Evolutionary conservation across 92 coral and sea anemone genomes (phyloP).

Genomic region (Phenganax stokvisi): DNA sequence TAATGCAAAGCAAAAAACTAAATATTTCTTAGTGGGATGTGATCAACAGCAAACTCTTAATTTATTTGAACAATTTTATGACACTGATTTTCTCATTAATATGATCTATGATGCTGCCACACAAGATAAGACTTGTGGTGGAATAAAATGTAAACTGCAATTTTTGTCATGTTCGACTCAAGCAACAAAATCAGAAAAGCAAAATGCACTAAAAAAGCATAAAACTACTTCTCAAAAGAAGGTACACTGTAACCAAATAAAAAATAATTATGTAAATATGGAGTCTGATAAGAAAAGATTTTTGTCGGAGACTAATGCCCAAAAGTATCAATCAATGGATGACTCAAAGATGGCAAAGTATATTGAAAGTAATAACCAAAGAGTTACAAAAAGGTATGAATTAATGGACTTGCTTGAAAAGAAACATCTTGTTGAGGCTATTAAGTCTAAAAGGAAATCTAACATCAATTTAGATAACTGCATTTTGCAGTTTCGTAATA

Average conservation of each 20-base stretch:
- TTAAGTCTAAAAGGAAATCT: no score
- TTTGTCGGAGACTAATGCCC: neutral
- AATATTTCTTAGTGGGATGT: constrained; percentile 2
- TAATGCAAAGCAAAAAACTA: neutral
- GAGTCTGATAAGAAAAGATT: neutral
- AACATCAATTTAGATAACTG: no score
- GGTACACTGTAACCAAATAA: neutral
- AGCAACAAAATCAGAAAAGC: neutral
- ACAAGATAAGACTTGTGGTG: neutral
- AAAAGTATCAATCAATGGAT: neutral
- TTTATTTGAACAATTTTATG: constrained; percentile 4
- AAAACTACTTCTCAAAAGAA: neutral
- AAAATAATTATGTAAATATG: neutral
- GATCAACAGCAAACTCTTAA: neutral
- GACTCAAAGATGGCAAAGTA: neutral
- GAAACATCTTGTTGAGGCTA: no score
- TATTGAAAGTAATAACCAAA: neutral
- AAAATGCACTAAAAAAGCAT: neutral
- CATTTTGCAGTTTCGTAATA: no score
- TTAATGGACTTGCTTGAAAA: no score
- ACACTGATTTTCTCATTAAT: neutral
- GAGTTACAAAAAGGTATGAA: no score
- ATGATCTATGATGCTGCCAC: neutral
- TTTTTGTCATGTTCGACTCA: neutral
- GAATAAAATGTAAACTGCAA: neutral